phyloP scores from a whole-genome alignment of 2,888 invertebrate species.

The Apodemia hepburni region DNA sequence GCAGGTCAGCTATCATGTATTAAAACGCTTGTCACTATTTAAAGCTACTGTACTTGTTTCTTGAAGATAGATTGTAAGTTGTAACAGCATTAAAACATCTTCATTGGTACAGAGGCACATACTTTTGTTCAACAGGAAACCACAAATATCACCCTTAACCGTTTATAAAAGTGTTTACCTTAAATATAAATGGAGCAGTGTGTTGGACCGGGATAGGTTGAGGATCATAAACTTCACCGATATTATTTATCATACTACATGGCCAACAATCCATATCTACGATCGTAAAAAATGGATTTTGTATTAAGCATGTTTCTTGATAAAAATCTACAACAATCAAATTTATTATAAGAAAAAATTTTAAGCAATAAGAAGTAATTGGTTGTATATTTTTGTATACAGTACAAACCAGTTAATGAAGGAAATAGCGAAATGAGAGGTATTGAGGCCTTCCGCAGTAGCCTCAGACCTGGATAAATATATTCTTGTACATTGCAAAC shows the following conservation, averaged over 20 bases:
- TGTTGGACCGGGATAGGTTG: conserved; percentile 52
- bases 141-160: no score
- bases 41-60: no score
- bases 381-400: not conserved
- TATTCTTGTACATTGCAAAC: conserved; percentile 88
- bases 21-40: no score
- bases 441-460: conserved; percentile 86
- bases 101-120: no score
- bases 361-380: no score
- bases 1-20: no score
- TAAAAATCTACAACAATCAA: conserved; percentile 81
- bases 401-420: conserved; percentile 82
- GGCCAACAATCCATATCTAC: conserved; percentile 93
- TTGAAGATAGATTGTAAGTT: no score
- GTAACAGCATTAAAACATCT: no score
- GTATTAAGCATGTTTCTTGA: conserved; percentile 91
- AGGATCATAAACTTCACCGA: conserved; percentile 83
- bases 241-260: conserved; percentile 84
- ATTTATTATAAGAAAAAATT: no score
- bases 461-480: conserved; percentile 89
- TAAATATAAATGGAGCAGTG: conserved; percentile 76
- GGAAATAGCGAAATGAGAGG: conserved; percentile 89
- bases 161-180: conserved; percentile 48
- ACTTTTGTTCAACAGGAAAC: no score
- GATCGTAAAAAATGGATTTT: conserved; percentile 91